phyloP scores from a whole-genome alignment of 1,140 invertebrate species.

The Heliconius congener region DNA sequence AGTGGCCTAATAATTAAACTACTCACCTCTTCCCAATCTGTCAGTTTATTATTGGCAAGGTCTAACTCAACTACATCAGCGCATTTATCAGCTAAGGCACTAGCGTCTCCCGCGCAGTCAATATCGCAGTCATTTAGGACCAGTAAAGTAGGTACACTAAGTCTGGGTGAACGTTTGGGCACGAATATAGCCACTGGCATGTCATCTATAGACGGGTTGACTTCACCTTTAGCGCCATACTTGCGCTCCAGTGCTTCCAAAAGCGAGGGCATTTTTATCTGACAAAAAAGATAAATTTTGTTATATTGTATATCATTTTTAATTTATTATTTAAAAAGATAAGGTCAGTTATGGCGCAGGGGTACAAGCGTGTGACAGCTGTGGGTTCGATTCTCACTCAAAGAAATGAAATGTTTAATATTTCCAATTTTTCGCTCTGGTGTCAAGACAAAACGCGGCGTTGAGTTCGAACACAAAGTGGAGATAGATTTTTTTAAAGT shows the following conservation, averaged over 20 bases:
- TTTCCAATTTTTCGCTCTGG: too few relatives aligned
- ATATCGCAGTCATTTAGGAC: slow-evolving; percentile 95
- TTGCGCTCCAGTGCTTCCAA: slow-evolving; percentile 92
- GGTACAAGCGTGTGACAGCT: too few relatives aligned
- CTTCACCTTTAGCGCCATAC: slow-evolving; percentile 86
- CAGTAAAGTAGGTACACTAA: slow-evolving; percentile 89
- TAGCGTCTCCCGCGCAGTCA: slow-evolving; percentile 90
- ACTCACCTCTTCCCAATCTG: slow-evolving; percentile 91
- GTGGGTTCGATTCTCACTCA: too few relatives aligned
- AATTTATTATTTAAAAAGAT: too few relatives aligned
- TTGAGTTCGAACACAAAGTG: too few relatives aligned
- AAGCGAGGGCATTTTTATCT: slow-evolving; percentile 87
- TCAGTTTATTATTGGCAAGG: slow-evolving; percentile 93
- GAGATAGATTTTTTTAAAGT: too few relatives aligned
- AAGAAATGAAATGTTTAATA: too few relatives aligned
- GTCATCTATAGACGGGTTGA: slow-evolving; percentile 82
- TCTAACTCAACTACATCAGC: slow-evolving; percentile 93
- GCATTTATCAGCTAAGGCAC: slow-evolving; percentile 90
- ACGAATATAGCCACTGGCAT: slow-evolving; percentile 90
- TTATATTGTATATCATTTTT: neutral
- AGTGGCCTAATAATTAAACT: neutral
- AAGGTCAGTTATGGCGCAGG: too few relatives aligned
- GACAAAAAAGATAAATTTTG: slow-evolving; percentile 23
- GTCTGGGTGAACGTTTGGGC: slow-evolving; percentile 89
- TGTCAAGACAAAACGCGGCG: too few relatives aligned